Evolutionary conservation across 1,140 invertebrate species (phyloP).

Genomic region (Harpegnathos saltator): DNA sequence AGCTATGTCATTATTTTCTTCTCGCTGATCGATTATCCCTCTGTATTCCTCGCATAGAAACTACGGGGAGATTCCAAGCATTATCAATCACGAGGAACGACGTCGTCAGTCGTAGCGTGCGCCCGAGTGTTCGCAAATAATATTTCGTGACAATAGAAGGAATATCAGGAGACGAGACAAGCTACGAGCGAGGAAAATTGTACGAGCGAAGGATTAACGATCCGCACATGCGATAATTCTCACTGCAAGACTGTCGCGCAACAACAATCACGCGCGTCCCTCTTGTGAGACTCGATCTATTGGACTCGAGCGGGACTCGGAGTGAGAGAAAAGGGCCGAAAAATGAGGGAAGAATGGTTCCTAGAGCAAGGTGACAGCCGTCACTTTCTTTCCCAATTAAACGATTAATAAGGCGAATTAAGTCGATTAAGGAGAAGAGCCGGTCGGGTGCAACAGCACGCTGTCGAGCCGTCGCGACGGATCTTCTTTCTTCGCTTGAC

Average conservation of each 20-base stretch:
- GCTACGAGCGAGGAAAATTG: too few relatives aligned
- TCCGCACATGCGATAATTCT: too few relatives aligned
- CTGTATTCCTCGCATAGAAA: neutral
- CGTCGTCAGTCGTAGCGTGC: neutral
- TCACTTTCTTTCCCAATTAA: conserved; percentile 80
- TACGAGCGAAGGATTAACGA: too few relatives aligned
- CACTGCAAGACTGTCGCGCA: too few relatives aligned
- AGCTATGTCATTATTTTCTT: neutral
- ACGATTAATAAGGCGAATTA: conserved; percentile 78
- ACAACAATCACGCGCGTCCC: too few relatives aligned
- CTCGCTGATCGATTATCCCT: neutral
- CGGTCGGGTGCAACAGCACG: conserved; percentile 71
- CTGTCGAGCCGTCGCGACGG: conserved; percentile 1
- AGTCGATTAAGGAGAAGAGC: conserved; percentile 77
- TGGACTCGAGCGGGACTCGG: neutral
- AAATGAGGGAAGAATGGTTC: conserved; percentile 14
- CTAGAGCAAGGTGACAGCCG: conserved; percentile 67
- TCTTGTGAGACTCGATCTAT: neutral
- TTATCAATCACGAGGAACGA: neutral
- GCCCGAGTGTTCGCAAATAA: neutral
- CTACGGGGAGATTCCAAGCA: neutral
- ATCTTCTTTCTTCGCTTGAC: conserved; percentile 1
- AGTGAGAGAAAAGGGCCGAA: too few relatives aligned
- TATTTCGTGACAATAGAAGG: neutral
- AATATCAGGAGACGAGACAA: too few relatives aligned